Evolutionary conservation across 2,888 invertebrate species (phyloP), one percentile per base, ranked within the genome.

Genomic region (Pachliopta kotzebuea): DNA sequence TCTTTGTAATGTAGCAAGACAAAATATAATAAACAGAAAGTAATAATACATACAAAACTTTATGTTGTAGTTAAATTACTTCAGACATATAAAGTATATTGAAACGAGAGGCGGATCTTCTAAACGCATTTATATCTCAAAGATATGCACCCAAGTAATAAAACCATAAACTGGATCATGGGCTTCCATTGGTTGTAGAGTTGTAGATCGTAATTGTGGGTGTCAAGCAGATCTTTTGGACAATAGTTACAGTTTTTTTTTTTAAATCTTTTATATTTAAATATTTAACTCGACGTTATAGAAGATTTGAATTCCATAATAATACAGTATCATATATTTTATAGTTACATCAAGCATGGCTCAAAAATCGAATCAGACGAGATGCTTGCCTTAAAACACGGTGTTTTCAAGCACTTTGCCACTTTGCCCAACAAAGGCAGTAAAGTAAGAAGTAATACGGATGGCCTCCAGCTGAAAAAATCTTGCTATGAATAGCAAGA

Each of bases 181-280:
- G 21, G 20, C 18, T 56, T 37, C 29, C 31, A 37, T 56, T 56
- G 56, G 56, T 56, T 20, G 29, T 31, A 37, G 20, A 37, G 11
- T 20, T 18, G 17, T 56, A 20, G 37, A 21, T 37, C 56, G 37
- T 56, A 56, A 31, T 20, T 9, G 37, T 37, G 37, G 56, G 56
- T 37, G 37, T 37, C 29, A 37, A 14, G 11, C 1, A 52, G 7
- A 21, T 20, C 4, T 3, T 45, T 18, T 8, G n/a, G 45, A 45
- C 45, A 45, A 45, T 45, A 45, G n/a, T n/a, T 45, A 37, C 4
- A 26, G 6, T 6, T 4, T 26, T 26, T 26, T 4, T 26, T 26
- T 26, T 26, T 26, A 6, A 4, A 26, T 6, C 26, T 26, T 26
- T 26, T 4, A 4, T 6, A 37, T 11, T 37, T 11, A 14, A 11